Conservation (phyloP, 2,797 vertebrate species). For the Dromococcyx pavoninus region DNA sequence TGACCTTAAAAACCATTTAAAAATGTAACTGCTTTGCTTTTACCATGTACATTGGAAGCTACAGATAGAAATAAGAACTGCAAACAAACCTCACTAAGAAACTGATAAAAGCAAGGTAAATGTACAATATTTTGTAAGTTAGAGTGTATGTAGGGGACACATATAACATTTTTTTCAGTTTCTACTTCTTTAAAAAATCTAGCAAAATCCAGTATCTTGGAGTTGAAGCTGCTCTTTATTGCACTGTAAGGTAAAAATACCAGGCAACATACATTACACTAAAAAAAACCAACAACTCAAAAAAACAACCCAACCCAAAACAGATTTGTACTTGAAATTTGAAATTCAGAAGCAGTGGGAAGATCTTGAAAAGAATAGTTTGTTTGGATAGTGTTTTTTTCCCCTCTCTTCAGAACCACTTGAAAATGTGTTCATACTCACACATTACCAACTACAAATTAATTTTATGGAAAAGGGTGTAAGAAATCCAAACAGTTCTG, state of each 20-base stretch:
- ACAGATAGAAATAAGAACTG: background rate
- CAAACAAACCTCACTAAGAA: background rate
- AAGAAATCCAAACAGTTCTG: background rate
- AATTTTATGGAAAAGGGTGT: background rate
- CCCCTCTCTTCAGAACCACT: background rate
- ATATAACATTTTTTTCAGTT: background rate
- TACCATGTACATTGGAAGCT: background rate
- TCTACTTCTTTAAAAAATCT: background rate
- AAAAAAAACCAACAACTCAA: background rate
- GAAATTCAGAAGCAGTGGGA: background rate
- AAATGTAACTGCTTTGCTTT: background rate
- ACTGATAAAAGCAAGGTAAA: background rate
- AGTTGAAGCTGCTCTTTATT: background rate
- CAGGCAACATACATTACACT: background rate
- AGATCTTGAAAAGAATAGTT: conserved; percentile 18
- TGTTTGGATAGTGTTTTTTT: background rate
- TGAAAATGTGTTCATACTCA: conserved; percentile 3
- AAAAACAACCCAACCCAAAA: background rate
- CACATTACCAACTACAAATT: background rate
- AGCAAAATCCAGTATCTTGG: background rate
- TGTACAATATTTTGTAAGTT: background rate
- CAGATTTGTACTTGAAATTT: conserved; percentile 33
- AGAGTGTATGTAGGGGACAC: background rate
- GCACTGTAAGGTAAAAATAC: conserved; percentile 38
- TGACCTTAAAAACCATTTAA: background rate